Conservation (phyloP, 2,797 vertebrate species). For the Catostomus latipinnis region DNA sequence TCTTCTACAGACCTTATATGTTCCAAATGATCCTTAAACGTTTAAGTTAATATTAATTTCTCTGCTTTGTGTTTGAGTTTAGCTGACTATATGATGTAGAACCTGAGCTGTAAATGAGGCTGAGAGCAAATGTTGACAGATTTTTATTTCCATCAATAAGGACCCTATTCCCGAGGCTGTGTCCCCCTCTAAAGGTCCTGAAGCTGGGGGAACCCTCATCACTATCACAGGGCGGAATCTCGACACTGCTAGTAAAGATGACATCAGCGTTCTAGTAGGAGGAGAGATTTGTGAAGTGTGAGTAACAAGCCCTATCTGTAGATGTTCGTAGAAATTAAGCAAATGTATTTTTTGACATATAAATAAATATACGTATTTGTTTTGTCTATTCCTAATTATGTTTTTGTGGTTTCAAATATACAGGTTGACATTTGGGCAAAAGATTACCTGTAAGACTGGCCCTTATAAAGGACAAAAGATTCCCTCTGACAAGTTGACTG, state of each 20-base stretch:
- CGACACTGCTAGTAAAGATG: slow-evolving; percentile 86
- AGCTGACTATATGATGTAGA: background rate
- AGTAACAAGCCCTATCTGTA: slow-evolving; percentile 56
- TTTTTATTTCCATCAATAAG: slow-evolving; percentile 67
- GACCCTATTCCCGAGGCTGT: slow-evolving; percentile 77
- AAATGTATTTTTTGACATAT: background rate
- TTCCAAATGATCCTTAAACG: no score
- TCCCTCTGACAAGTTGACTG: slow-evolving; percentile 52
- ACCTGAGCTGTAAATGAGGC: background rate
- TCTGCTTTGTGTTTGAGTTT: no score
- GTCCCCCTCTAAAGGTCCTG: slow-evolving; percentile 74
- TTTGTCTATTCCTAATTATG: slow-evolving; percentile 33
- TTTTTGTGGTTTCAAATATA: slow-evolving; percentile 51
- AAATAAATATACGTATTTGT: no score
- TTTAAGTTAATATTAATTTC: no score
- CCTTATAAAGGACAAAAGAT: slow-evolving; percentile 60
- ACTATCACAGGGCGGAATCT: slow-evolving; percentile 84
- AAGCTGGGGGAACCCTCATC: slow-evolving; percentile 86
- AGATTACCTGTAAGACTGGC: slow-evolving; percentile 76
- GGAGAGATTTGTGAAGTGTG: slow-evolving; percentile 86
- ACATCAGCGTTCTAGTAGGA: slow-evolving; percentile 81
- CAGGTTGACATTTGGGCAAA: slow-evolving; percentile 69
- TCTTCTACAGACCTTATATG: no score
- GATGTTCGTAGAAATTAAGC: background rate
- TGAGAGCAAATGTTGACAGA: background rate